Evolutionary conservation across 2,113 vertebrate genomes (phyloP).

Genomic region (Dunckerocampus dactyliophorus): DNA sequence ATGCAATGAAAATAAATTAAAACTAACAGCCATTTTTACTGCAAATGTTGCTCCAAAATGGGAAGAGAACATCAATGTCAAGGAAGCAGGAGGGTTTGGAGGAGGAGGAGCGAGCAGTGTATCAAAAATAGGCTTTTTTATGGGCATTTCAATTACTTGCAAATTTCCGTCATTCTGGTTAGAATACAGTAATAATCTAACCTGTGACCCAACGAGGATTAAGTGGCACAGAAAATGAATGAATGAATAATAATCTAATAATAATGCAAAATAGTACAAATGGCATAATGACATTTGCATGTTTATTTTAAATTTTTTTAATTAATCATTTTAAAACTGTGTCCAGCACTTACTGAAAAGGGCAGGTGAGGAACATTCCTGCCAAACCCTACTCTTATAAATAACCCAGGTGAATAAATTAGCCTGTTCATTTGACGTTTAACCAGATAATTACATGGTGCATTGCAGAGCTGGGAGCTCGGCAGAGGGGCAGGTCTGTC

Average conservation of each 20-base stretch:
- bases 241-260: neutral
- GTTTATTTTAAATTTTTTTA: slow-evolving; percentile 10
- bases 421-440: slow-evolving; percentile 67
- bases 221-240: too few relatives aligned
- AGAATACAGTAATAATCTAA: too few relatives aligned
- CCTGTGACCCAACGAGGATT: too few relatives aligned
- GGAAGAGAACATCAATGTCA: too few relatives aligned
- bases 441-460: slow-evolving; percentile 68
- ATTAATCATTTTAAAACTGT: slow-evolving; percentile 32
- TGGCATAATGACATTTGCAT: neutral
- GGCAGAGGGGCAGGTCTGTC: slow-evolving; percentile 36
- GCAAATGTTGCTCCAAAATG: too few relatives aligned
- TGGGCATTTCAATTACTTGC: too few relatives aligned
- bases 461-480: slow-evolving; percentile 37
- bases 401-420: slow-evolving; percentile 73
- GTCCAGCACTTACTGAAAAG: slow-evolving; percentile 44
- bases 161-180: too few relatives aligned
- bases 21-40: too few relatives aligned
- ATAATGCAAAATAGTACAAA: neutral
- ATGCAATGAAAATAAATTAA: too few relatives aligned
- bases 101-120: too few relatives aligned
- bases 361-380: slow-evolving; percentile 54
- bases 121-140: too few relatives aligned
- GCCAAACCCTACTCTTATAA: slow-evolving; percentile 49
- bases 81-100: too few relatives aligned